Evolutionary conservation across 2,888 invertebrate genomes (phyloP).

Genomic region (Leucoptera coffeella): DNA sequence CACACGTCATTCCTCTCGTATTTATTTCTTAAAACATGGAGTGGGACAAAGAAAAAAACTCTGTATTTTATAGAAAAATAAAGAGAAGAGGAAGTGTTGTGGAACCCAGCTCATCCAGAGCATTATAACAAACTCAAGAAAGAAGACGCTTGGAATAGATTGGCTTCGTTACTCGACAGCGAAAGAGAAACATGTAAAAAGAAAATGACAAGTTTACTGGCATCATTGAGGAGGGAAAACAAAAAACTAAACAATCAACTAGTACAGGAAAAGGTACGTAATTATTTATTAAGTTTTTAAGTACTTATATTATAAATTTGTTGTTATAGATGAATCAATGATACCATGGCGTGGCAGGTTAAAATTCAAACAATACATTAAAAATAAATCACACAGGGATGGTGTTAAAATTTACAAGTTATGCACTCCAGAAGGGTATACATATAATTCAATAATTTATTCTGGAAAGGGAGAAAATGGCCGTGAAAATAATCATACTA

Average conservation of each 20-base stretch:
- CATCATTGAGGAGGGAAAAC: conserved; percentile 9
- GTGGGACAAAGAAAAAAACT: conserved; percentile 5
- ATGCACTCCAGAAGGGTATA: conserved; percentile 10
- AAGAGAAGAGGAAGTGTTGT: conserved; percentile 9
- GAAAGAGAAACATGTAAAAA: conserved; percentile 8
- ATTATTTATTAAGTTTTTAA: no score
- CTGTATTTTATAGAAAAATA: conserved; percentile 10
- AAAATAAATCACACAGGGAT: conserved; percentile 7
- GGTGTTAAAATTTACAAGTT: conserved; percentile 9
- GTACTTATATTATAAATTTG: no score
- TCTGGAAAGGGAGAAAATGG: conserved; percentile 11
- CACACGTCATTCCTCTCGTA: not conserved
- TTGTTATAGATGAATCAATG: conserved; percentile 5
- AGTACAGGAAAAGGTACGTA: no score
- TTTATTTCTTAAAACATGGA: not conserved
- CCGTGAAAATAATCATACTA: conserved; percentile 11
- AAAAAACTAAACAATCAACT: no score
- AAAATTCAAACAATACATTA: conserved; percentile 7
- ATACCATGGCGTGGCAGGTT: conserved; percentile 6
- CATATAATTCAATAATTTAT: conserved; percentile 12
- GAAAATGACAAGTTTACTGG: conserved; percentile 9
- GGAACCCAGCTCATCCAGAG: conserved; percentile 9
- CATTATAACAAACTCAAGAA: conserved; percentile 10
- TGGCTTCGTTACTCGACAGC: conserved; percentile 7
- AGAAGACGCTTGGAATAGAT: conserved; percentile 10